Percentiles rank a stretch among this genome's conserved stretches.
Conservation (phyloP, 1,140 invertebrate genomes). For the Medauroidea extradentata region DNA sequence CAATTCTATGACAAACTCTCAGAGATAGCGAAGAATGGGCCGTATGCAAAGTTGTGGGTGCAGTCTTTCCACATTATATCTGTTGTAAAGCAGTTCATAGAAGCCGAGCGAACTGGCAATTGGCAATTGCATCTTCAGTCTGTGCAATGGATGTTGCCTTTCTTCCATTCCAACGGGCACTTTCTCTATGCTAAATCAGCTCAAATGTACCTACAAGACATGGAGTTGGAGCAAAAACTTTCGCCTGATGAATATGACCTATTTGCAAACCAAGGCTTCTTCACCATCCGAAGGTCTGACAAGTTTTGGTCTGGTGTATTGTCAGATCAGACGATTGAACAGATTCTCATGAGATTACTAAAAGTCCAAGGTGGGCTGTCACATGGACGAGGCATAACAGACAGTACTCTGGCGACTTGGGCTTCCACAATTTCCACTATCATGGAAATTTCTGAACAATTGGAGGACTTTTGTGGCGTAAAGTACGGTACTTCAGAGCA, state of each 20-base stretch:
- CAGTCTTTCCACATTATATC: no score
- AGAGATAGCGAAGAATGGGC: no score
- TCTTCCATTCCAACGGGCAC: constrained; percentile 42
- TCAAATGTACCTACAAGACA: constrained; percentile 43
- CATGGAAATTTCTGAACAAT: neutral
- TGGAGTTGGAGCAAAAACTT: constrained; percentile 28
- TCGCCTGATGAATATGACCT: constrained; percentile 28
- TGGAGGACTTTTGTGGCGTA: no score
- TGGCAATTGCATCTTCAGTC: constrained; percentile 33
- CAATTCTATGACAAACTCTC: no score
- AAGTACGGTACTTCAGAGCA: no score
- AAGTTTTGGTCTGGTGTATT: constrained; percentile 43
- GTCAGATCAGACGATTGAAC: constrained; percentile 39
- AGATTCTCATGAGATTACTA: constrained; percentile 34
- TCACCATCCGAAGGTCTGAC: constrained; percentile 36
- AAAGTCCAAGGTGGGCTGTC: constrained; percentile 26
- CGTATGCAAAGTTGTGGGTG: no score
- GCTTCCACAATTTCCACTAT: neutral
- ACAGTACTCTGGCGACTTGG: neutral
- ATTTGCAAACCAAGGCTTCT: constrained; percentile 29
- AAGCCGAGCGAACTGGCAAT: constrained; percentile 28
- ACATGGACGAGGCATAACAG: constrained; percentile 2
- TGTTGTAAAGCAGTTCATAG: constrained; percentile 20
- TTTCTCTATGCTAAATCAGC: constrained; percentile 45
- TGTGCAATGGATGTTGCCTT: constrained; percentile 43